These are phyloP conservation scores for Ceratosolen fusciceps DNA, from an alignment of 1,140 invertebrate species.

Conservation along the genomic window DNA sequence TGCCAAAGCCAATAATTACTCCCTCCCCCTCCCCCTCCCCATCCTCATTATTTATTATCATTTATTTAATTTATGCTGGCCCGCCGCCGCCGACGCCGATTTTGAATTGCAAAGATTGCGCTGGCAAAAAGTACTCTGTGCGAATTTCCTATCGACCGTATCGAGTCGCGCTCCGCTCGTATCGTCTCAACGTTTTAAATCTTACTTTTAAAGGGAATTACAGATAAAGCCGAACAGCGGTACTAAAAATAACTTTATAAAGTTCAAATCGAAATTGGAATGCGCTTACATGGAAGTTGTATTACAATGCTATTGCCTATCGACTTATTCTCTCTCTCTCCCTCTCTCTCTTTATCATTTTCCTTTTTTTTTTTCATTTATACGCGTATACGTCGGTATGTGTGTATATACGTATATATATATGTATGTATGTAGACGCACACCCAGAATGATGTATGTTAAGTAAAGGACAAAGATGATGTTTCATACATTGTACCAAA, in stretches of 20 bases:
- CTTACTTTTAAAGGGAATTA: neutral
- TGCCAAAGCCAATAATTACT: neutral
- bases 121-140: neutral
- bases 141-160: neutral
- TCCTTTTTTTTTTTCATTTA: too few species aligned
- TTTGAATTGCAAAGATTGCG: neutral
- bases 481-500: neutral
- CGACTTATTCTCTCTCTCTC: too few species aligned
- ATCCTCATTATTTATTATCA: neutral
- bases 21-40: too few species aligned
- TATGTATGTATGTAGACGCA: too few species aligned
- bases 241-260: neutral
- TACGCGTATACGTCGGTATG: too few species aligned
- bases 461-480: neutral
- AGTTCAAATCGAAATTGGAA: neutral
- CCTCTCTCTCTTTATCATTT: too few species aligned
- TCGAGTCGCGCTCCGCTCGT: neutral
- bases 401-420: too few species aligned
- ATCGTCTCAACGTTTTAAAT: neutral
- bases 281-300: neutral
- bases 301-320: neutral
- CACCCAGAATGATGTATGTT: too few species aligned
- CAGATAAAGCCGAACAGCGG: neutral
- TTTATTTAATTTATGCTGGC: constrained; percentile 2
- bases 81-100: neutral